These are phyloP conservation scores for Holacanthella duospinosa DNA, from an alignment of 2,888 invertebrate genomes.

Conservation along the genomic window DNA sequence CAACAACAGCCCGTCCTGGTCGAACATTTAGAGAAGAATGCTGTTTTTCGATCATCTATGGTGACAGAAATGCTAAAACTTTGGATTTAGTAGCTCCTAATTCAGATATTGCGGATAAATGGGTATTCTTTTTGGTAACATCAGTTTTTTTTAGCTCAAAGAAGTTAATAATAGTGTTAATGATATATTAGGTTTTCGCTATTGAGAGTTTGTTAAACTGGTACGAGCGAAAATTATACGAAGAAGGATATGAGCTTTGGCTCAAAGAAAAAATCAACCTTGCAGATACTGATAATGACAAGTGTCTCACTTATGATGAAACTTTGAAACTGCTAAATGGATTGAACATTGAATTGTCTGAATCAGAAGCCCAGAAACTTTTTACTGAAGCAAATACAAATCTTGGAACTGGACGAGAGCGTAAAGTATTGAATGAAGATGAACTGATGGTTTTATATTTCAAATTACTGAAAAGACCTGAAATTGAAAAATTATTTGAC, in stretches of 20 bases:
- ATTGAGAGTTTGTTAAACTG: constrained; percentile 40
- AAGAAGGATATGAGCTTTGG: constrained; percentile 42
- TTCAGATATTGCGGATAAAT: constrained; percentile 38
- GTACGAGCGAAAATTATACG: constrained; percentile 37
- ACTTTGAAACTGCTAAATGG: constrained; percentile 46
- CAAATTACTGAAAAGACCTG: constrained; percentile 46
- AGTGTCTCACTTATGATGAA: constrained; percentile 47
- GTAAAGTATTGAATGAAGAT: constrained; percentile 45
- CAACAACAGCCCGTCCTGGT: neutral
- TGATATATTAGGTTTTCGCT: constrained; percentile 38
- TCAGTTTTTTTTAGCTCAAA: too few relatives aligned
- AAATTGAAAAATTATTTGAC: constrained; percentile 45
- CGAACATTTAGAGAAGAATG: constrained; percentile 38
- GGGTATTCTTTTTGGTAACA: constrained; percentile 34
- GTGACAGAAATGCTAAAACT: constrained; percentile 37
- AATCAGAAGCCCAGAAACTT: constrained; percentile 44
- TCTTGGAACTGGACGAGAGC: constrained; percentile 32
- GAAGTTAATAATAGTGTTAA: too few relatives aligned
- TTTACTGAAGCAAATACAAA: constrained; percentile 43
- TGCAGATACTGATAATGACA: constrained; percentile 48
- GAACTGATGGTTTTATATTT: constrained; percentile 50
- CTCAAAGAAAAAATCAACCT: constrained; percentile 45
- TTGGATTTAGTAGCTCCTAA: constrained; percentile 42
- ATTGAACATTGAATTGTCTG: constrained; percentile 48
- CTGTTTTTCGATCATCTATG: constrained; percentile 42